Conservation (phyloP, 1,140 invertebrate genomes). For the Drosophila azteca region DNA sequence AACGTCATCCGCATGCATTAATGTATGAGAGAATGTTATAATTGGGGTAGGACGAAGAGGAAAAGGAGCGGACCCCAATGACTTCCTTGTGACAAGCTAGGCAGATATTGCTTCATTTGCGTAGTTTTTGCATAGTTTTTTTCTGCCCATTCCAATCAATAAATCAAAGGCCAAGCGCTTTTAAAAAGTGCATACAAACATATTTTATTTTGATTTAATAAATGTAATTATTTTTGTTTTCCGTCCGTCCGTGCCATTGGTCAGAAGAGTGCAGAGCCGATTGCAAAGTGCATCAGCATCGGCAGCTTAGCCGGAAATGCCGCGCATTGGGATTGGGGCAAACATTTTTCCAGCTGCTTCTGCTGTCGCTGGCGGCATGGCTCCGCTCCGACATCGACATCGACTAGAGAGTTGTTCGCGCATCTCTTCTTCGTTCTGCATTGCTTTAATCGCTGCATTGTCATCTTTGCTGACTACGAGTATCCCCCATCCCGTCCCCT, state of each 20-base stretch:
- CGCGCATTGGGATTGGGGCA: conserved; percentile 68
- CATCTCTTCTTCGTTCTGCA: conserved; percentile 52
- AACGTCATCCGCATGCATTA: too few species aligned
- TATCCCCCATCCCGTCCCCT: not conserved
- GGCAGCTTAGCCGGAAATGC: conserved; percentile 57
- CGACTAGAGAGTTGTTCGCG: conserved; percentile 58
- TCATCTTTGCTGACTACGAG: conserved; percentile 54
- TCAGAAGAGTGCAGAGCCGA: not conserved
- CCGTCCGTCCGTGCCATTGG: conserved; percentile 15
- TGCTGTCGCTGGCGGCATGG: conserved; percentile 6
- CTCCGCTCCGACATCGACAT: conserved; percentile 11
- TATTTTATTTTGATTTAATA: conserved; percentile 73
- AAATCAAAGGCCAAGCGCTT: conserved; percentile 35
- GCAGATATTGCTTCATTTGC: too few species aligned
- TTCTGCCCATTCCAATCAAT: not conserved
- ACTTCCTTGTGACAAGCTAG: too few species aligned
- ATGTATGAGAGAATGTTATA: too few species aligned
- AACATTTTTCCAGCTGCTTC: conserved; percentile 73
- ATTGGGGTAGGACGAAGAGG: too few species aligned
- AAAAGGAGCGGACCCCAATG: too few species aligned
- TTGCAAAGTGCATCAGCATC: conserved; percentile 8
- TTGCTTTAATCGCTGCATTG: conserved; percentile 80
- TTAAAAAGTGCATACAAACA: conserved; percentile 44
- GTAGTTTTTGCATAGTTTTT: not conserved
- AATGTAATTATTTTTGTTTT: conserved; percentile 53